A percentile compares a stretch with the other conserved stretches of the same genome.
These are phyloP conservation scores for Cotesia congregata DNA, from an alignment of 2,888 invertebrate genomes.

Conservation along the genomic window DNA sequence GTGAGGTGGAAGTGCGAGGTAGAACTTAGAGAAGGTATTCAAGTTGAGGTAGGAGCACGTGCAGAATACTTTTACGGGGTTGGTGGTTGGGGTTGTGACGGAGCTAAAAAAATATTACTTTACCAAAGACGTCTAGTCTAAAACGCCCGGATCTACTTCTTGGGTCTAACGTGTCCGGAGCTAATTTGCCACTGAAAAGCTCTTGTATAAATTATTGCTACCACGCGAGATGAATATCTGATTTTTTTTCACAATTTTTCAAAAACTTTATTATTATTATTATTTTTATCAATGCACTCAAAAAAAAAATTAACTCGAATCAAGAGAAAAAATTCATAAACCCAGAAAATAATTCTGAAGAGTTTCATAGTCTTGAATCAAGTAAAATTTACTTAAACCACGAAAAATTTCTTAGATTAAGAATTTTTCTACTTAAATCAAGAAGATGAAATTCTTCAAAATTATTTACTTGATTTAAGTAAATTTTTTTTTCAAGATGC, in stretches of 20 bases:
- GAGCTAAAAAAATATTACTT: neutral
- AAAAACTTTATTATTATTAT: neutral
- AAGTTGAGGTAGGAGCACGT: neutral
- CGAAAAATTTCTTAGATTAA: no score
- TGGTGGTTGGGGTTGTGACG: neutral
- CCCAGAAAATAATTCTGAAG: no score
- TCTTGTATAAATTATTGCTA: constrained; percentile 63
- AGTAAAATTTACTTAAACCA: no score
- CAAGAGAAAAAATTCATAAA: no score
- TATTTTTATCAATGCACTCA: neutral
- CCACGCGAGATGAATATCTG: constrained; percentile 61
- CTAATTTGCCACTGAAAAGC: constrained; percentile 65
- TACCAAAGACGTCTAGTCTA: neutral
- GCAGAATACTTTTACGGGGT: neutral
- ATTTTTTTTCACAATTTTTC: constrained; percentile 47
- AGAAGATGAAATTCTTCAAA: no score
- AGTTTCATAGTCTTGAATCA: no score
- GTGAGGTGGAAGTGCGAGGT: constrained; percentile 33
- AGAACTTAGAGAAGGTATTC: constrained; percentile 8
- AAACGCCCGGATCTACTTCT: constrained; percentile 25
- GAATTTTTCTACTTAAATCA: no score
- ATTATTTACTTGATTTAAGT: no score
- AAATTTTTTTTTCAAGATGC: no score
- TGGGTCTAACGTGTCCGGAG: constrained; percentile 61
- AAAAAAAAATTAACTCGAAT: no score